Conservation (phyloP, 2,113 vertebrate genomes). For the Bettongia penicillata region DNA sequence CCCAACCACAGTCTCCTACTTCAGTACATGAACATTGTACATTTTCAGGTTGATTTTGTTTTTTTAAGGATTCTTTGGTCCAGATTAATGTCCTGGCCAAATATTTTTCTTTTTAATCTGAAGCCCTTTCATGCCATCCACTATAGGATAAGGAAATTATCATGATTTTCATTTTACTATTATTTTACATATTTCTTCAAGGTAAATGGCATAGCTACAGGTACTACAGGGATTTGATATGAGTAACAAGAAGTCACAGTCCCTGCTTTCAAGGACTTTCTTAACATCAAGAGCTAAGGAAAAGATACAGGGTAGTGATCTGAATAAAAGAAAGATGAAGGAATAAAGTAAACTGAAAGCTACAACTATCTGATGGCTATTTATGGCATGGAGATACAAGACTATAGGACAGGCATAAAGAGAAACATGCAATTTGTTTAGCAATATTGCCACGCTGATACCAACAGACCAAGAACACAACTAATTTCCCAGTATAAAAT, state of each 20-base stretch:
- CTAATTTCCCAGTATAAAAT: not conserved
- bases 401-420: not conserved
- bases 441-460: not conserved
- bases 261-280: not conserved
- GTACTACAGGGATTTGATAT: not conserved
- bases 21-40: not conserved
- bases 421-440: not conserved
- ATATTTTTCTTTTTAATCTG: not conserved
- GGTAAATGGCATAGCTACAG: not conserved
- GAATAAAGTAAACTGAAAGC: not conserved
- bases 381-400: not conserved
- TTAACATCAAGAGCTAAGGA: not conserved
- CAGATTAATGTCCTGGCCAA: not conserved
- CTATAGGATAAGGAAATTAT: not conserved
- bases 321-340: not conserved
- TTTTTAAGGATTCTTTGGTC: not conserved
- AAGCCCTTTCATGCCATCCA: not conserved
- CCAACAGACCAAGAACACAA: not conserved
- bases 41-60: not conserved
- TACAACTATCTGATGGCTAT: not conserved
- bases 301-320: not conserved
- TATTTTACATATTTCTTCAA: not conserved
- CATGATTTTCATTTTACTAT: not conserved
- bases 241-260: not conserved
- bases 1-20: not conserved